phyloP scores from a whole-genome alignment of 2,888 invertebrate genomes.

The Tachina fera region DNA sequence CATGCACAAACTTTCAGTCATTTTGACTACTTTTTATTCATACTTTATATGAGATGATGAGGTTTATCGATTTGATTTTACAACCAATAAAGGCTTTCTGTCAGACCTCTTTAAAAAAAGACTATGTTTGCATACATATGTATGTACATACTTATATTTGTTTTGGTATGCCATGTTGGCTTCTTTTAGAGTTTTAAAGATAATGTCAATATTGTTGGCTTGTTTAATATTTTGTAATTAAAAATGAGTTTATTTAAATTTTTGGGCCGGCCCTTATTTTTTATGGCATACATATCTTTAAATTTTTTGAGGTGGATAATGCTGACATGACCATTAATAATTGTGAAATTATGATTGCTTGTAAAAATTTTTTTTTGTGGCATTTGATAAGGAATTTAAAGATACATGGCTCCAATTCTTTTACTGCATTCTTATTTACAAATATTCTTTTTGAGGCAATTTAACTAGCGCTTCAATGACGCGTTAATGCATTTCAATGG shows the following conservation, averaged over 20 bases:
- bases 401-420: no score
- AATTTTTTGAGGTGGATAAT: constrained; percentile 2
- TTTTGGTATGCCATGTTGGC: constrained; percentile 24
- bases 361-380: neutral
- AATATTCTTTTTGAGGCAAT: no score
- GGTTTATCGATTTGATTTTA: constrained; percentile 57
- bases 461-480: no score
- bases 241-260: constrained; percentile 32
- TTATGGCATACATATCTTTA: constrained; percentile 22
- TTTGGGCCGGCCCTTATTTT: neutral
- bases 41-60: constrained; percentile 35
- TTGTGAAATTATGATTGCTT: constrained; percentile 8
- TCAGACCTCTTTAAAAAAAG: neutral
- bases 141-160: neutral
- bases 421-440: no score
- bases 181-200: constrained; percentile 19
- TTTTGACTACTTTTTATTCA: constrained; percentile 19
- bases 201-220: constrained; percentile 21
- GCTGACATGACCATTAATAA: constrained; percentile 15
- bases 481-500: no score
- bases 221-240: constrained; percentile 28
- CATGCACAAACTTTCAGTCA: neutral
- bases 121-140: neutral
- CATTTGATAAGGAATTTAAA: neutral
- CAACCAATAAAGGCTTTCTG: constrained; percentile 40